phyloP scores from a whole-genome alignment of 1,140 invertebrate species.

The Solenopsis fugax region DNA sequence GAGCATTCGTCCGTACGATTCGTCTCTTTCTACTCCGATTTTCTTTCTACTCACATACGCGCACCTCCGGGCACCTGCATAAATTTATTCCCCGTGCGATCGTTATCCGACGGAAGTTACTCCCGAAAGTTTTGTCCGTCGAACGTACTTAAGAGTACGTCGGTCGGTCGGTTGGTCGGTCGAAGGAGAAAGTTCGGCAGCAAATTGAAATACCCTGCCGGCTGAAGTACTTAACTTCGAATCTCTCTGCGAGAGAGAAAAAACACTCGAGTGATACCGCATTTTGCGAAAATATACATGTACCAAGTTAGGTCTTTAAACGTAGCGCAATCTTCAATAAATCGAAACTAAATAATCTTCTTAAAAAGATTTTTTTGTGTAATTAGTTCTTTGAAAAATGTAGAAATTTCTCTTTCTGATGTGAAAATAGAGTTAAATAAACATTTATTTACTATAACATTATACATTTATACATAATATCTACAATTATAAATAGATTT shows the following conservation, averaged over 20 bases:
- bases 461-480: not conserved
- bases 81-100: slow-evolving; percentile 66
- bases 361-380: not conserved
- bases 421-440: not conserved
- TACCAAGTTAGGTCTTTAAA: not conserved
- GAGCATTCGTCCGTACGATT: slow-evolving; percentile 37
- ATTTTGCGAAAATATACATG: not conserved
- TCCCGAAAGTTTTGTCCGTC: slow-evolving; percentile 50
- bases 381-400: not conserved
- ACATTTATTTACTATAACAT: not conserved
- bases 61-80: slow-evolving; percentile 50
- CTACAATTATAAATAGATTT: not conserved
- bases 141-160: slow-evolving; percentile 35
- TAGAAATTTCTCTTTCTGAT: not conserved
- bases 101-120: slow-evolving; percentile 69
- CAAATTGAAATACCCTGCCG: slow-evolving; percentile 47
- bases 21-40: slow-evolving; percentile 40
- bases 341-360: not conserved
- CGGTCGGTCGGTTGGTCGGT: not conserved
- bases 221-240: slow-evolving; percentile 38
- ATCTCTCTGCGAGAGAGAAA: slow-evolving; percentile 36
- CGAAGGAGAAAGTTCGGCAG: slow-evolving; percentile 43
- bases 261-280: not conserved
- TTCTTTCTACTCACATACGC: slow-evolving; percentile 56
- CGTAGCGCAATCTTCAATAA: not conserved